Conservation (phyloP, 2,888 invertebrate species). For the Cheiracanthium punctorium region DNA sequence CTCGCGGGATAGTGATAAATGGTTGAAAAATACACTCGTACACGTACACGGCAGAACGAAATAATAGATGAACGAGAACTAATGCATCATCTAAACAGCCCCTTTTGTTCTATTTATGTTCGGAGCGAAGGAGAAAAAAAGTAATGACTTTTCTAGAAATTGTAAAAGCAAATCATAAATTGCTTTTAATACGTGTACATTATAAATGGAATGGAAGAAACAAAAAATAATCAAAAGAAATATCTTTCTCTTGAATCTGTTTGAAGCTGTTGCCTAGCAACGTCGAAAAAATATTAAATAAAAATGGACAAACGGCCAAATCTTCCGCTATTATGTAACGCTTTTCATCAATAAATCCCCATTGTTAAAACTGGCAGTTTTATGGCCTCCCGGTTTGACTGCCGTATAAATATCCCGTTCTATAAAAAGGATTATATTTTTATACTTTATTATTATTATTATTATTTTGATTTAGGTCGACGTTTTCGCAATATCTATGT, state of each 20-base stretch:
- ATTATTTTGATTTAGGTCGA: constrained; percentile 45
- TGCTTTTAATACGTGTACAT: constrained; percentile 65
- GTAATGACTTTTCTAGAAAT: constrained; percentile 40
- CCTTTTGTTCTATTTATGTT: constrained; percentile 65
- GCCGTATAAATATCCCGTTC: constrained; percentile 65
- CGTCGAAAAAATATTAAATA: constrained; percentile 52
- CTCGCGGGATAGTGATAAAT: constrained; percentile 22
- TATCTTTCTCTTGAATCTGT: constrained; percentile 61
- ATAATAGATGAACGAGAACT: constrained; percentile 63
- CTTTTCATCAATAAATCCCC: constrained; percentile 68
- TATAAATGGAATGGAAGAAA: constrained; percentile 53
- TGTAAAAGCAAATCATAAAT: constrained; percentile 70
- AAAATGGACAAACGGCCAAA: constrained; percentile 58
- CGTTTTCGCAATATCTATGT: constrained; percentile 65
- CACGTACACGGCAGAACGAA: constrained; percentile 18
- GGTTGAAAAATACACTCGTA: constrained; percentile 42
- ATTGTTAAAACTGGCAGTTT: constrained; percentile 69
- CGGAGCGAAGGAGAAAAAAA: constrained; percentile 13
- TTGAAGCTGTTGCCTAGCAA: constrained; percentile 52
- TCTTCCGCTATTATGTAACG: constrained; percentile 68
- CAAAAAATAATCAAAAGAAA: constrained; percentile 18
- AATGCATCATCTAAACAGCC: constrained; percentile 48
- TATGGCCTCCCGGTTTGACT: constrained; percentile 43
- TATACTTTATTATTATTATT: constrained; percentile 68
- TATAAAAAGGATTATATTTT: constrained; percentile 68